Evolutionary conservation across 2,888 invertebrate genomes (phyloP).

Genomic region (Rhyacophila evoluta): DNA sequence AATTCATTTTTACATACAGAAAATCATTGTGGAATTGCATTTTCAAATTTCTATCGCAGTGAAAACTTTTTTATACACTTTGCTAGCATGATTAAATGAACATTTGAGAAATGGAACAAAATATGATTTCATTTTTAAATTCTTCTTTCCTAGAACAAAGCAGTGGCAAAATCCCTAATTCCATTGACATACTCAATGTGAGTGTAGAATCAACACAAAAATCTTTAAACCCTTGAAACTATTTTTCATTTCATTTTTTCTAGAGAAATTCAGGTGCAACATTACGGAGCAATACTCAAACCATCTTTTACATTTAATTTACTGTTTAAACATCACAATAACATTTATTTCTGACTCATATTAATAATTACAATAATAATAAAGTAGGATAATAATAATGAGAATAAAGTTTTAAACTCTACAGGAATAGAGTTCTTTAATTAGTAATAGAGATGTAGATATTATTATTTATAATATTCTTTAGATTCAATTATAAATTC

Average conservation of each 20-base stretch:
- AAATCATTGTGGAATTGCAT: too few relatives aligned
- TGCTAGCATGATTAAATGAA: neutral
- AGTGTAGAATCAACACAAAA: neutral
- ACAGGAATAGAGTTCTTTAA: conserved; percentile 35
- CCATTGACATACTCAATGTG: neutral
- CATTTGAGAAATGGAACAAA: neutral
- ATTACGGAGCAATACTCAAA: neutral
- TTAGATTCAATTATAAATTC: conserved; percentile 48
- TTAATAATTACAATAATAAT: conserved; percentile 43
- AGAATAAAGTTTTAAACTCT: conserved; percentile 33
- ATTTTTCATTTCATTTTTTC: neutral
- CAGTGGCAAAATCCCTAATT: too few relatives aligned
- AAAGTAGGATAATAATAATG: conserved; percentile 37
- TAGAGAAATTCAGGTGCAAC: conserved; percentile 6
- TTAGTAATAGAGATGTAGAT: conserved; percentile 45
- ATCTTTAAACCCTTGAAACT: neutral
- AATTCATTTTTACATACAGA: too few relatives aligned
- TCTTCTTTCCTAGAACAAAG: too few relatives aligned
- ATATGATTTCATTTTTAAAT: neutral
- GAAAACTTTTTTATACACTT: too few relatives aligned
- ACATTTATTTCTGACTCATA: conserved; percentile 39
- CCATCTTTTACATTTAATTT: conserved; percentile 17
- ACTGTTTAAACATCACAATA: conserved; percentile 41
- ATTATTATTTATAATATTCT: conserved; percentile 42
- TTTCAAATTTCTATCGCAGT: too few relatives aligned